phyloP scores from a whole-genome alignment of 2,113 vertebrate genomes.

The Alouatta palliata region DNA sequence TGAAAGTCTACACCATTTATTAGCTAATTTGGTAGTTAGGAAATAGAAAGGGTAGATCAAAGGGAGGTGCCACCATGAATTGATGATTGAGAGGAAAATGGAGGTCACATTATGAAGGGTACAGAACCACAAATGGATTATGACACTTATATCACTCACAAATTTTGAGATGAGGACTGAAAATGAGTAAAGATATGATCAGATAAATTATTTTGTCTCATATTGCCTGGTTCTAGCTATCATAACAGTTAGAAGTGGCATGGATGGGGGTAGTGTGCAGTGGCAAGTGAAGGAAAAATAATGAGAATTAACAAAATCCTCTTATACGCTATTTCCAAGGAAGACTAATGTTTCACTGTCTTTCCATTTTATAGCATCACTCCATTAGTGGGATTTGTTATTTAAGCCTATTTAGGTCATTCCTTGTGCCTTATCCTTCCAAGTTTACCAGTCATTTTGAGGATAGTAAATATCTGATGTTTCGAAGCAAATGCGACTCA shows the following conservation, averaged over 20 bases:
- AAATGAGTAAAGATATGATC: not conserved
- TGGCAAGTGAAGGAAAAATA: not conserved
- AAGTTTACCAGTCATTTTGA: not conserved
- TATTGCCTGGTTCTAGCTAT: not conserved
- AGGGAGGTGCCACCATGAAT: not conserved
- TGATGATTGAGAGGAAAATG: not conserved
- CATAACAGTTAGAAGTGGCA: not conserved
- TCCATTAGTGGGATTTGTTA: not conserved
- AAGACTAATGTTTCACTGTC: not conserved
- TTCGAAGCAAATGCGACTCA: not conserved
- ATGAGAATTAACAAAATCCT: not conserved
- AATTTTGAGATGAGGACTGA: not conserved
- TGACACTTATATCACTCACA: not conserved
- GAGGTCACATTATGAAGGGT: not conserved
- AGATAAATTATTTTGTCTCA: not conserved
- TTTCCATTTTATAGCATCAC: not conserved
- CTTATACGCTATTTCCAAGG: not conserved
- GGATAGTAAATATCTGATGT: not conserved
- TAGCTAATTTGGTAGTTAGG: not conserved
- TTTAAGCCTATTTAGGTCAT: not conserved
- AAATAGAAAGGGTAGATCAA: not conserved
- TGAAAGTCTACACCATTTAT: not conserved
- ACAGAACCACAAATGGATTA: not conserved
- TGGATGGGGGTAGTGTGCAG: no score
- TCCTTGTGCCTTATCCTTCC: not conserved